phyloP scores from a whole-genome alignment of 2,888 invertebrate species.

The Rotaria socialis region DNA sequence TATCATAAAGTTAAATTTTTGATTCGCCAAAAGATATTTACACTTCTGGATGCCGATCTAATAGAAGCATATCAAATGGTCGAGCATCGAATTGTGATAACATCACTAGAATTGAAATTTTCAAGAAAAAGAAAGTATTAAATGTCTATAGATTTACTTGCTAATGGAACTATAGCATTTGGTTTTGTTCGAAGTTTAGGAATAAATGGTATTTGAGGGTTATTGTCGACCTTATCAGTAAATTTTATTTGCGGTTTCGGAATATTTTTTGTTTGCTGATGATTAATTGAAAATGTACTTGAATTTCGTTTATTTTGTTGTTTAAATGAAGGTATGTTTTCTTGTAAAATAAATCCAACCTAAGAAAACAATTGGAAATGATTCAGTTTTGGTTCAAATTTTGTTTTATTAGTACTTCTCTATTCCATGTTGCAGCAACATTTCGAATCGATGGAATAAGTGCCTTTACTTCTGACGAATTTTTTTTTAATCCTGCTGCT shows the following conservation, averaged over 20 bases:
- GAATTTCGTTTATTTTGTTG: neutral
- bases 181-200: constrained; percentile 81
- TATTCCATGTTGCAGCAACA: constrained; percentile 45
- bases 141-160: constrained; percentile 47
- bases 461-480: neutral
- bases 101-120: neutral
- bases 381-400: too few relatives aligned
- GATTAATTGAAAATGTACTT: neutral
- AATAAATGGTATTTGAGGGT: constrained; percentile 70
- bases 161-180: constrained; percentile 72
- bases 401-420: neutral
- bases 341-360: constrained; percentile 18
- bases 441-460: constrained; percentile 39
- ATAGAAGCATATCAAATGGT: neutral
- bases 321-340: neutral
- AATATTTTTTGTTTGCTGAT: constrained; percentile 35
- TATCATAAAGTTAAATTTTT: too few relatives aligned
- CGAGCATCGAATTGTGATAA: constrained; percentile 24
- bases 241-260: constrained; percentile 73
- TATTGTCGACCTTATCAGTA: constrained; percentile 74
- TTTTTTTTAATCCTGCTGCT: constrained; percentile 43
- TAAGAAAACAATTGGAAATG: neutral
- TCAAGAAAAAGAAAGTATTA: neutral
- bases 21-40: neutral
- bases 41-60: constrained; percentile 39